Percentiles rank a stretch among this genome's conserved stretches.
Evolutionary conservation across 2,113 vertebrate species (phyloP).

Genomic region (Calyptommatus sinebrachiatus): DNA sequence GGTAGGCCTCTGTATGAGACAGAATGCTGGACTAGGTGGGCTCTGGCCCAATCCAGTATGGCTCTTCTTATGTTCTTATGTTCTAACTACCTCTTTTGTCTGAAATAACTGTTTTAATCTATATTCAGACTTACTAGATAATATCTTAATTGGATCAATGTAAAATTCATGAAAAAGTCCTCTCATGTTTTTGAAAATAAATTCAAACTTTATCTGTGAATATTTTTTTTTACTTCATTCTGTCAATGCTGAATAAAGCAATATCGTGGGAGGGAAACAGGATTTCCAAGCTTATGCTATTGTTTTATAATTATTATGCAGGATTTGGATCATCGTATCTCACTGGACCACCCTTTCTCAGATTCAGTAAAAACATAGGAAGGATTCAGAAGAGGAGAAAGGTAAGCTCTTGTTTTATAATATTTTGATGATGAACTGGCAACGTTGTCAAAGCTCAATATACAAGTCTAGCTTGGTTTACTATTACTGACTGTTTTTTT

Average conservation of each 20-base stretch:
- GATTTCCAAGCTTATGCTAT: neutral
- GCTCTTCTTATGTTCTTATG: too few species aligned
- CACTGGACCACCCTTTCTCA: neutral
- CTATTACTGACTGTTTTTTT: neutral
- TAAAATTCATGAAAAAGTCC: neutral
- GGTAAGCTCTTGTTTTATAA: constrained; percentile 42
- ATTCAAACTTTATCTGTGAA: neutral
- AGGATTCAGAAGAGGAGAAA: constrained; percentile 18
- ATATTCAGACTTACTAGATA: neutral
- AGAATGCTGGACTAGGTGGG: too few species aligned
- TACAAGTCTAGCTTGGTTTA: neutral
- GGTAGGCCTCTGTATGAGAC: too few species aligned
- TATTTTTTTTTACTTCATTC: neutral
- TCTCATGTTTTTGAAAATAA: neutral
- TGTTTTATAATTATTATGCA: constrained; percentile 31
- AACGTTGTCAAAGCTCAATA: neutral
- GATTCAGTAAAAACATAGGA: neutral
- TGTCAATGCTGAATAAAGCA: neutral
- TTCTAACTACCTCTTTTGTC: too few species aligned
- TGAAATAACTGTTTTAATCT: neutral
- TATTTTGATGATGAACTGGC: neutral
- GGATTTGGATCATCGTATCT: constrained; percentile 29
- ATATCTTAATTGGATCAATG: neutral
- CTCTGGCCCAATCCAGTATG: too few species aligned
- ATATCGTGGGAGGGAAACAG: neutral